Percentiles rank a stretch among this genome's conserved stretches.
These are phyloP conservation scores for Alaudala cheleensis DNA, from an alignment of 2,113 vertebrate species.

Conservation along the genomic window DNA sequence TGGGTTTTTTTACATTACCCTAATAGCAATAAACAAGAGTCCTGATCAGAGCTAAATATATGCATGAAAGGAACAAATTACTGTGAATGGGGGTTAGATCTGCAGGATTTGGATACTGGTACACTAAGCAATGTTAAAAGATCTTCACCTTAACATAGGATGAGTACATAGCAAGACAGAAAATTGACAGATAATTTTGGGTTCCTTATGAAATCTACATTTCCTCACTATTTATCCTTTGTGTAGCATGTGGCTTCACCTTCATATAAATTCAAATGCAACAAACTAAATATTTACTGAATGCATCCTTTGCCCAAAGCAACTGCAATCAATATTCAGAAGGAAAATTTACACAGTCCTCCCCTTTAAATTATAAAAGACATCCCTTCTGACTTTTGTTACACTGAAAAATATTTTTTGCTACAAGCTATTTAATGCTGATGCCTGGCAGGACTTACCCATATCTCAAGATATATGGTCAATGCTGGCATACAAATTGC, in stretches of 20 bases:
- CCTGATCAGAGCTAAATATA: not conserved
- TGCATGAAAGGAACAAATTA: not conserved
- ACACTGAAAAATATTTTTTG: not conserved
- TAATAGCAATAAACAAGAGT: not conserved
- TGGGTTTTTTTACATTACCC: not conserved
- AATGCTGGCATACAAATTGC: not conserved
- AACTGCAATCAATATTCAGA: not conserved
- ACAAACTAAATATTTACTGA: not conserved
- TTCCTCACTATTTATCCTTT: not conserved
- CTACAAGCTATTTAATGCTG: not conserved
- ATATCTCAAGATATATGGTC: not conserved
- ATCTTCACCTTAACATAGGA: not conserved
- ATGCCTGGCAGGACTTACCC: not conserved
- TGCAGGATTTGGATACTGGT: not conserved
- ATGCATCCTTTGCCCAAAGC: not conserved
- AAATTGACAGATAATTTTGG: not conserved
- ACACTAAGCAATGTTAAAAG: not conserved
- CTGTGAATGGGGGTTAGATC: not conserved
- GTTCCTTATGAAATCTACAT: not conserved
- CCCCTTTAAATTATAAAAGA: not conserved
- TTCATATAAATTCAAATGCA: not conserved
- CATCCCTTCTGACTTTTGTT: not conserved
- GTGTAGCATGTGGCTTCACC: not conserved
- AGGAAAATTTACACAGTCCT: not conserved
- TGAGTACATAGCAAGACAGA: not conserved